These are phyloP conservation scores for Ammodytes marinus DNA, from an alignment of 2,113 vertebrate species.

Conservation along the genomic window DNA sequence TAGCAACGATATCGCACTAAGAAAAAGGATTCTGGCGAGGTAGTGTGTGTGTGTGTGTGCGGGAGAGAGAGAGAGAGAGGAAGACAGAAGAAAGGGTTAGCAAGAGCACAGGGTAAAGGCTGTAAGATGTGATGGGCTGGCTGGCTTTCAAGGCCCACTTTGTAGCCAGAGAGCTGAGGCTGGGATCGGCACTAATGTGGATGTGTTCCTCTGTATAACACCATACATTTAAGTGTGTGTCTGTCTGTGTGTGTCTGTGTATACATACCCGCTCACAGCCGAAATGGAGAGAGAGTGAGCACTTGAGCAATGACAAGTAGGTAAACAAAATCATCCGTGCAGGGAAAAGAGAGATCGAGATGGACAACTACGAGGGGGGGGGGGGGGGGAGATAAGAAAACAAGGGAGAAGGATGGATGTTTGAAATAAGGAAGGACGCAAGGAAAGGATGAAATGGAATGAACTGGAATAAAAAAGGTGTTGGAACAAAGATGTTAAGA, in stretches of 20 bases:
- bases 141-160: slow-evolving; percentile 76
- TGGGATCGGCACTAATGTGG: slow-evolving; percentile 50
- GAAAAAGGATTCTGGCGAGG: slow-evolving; percentile 43
- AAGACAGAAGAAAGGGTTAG: slow-evolving; percentile 7
- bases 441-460: background rate
- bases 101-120: slow-evolving; percentile 47
- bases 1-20: slow-evolving; percentile 58
- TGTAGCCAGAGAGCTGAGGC: slow-evolving; percentile 65
- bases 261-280: slow-evolving; percentile 37
- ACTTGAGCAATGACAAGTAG: slow-evolving; percentile 80
- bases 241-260: slow-evolving; percentile 13
- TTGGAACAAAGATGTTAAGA: background rate
- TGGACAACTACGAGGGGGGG: slow-evolving; percentile 51
- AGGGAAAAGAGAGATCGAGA: slow-evolving; percentile 64
- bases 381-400: slow-evolving; percentile 31
- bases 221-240: slow-evolving; percentile 29
- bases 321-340: slow-evolving; percentile 80
- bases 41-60: background rate
- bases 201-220: slow-evolving; percentile 41
- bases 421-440: background rate
- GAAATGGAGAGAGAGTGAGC: slow-evolving; percentile 68
- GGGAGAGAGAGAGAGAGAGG: background rate
- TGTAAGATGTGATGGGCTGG: slow-evolving; percentile 65
- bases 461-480: background rate
- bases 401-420: slow-evolving; percentile 18